Evolutionary conservation across 2,797 vertebrate species (phyloP).

Genomic region (Siniperca obscura): DNA sequence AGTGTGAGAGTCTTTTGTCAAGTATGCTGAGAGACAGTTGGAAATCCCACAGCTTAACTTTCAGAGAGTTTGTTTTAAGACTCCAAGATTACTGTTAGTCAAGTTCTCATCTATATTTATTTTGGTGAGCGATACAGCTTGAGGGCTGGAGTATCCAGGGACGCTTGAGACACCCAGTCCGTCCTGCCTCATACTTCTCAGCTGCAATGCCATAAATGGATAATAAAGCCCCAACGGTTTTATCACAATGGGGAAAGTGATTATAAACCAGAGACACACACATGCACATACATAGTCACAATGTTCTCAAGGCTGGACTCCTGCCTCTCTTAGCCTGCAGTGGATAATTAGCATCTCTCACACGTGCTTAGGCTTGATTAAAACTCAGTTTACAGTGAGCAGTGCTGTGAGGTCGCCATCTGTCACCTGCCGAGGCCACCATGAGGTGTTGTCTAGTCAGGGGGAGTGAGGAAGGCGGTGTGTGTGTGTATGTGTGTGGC

Average conservation of each 20-base stretch:
- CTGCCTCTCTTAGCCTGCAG: constrained; percentile 84
- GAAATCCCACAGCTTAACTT: constrained; percentile 61
- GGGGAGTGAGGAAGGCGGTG: constrained; percentile 50
- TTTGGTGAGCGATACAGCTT: constrained; percentile 55
- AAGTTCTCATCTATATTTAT: constrained; percentile 66
- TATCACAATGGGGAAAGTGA: constrained; percentile 54
- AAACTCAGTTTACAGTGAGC: constrained; percentile 91
- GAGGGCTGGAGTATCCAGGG: constrained; percentile 41
- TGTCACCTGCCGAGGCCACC: constrained; percentile 89
- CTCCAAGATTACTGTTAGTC: constrained; percentile 55
- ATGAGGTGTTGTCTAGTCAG: constrained; percentile 83
- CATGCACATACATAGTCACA: constrained; percentile 39
- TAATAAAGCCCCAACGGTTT: constrained; percentile 24
- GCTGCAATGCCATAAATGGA: constrained; percentile 41
- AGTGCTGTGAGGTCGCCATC: constrained; percentile 90
- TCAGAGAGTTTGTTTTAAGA: constrained; percentile 51
- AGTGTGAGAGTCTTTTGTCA: constrained; percentile 36
- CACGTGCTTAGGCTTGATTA: constrained; percentile 95
- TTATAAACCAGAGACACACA: constrained; percentile 43
- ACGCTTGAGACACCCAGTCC: constrained; percentile 42
- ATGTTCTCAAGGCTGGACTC: constrained; percentile 76
- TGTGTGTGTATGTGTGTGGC: constrained; percentile 32
- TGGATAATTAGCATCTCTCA: constrained; percentile 92
- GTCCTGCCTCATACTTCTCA: constrained; percentile 34
- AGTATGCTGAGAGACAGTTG: constrained; percentile 42